Percentiles rank a stretch among this genome's conserved stretches.
phyloP scores from a whole-genome alignment of 2,797 vertebrate species.

The Lagocephalus sceleratus region DNA sequence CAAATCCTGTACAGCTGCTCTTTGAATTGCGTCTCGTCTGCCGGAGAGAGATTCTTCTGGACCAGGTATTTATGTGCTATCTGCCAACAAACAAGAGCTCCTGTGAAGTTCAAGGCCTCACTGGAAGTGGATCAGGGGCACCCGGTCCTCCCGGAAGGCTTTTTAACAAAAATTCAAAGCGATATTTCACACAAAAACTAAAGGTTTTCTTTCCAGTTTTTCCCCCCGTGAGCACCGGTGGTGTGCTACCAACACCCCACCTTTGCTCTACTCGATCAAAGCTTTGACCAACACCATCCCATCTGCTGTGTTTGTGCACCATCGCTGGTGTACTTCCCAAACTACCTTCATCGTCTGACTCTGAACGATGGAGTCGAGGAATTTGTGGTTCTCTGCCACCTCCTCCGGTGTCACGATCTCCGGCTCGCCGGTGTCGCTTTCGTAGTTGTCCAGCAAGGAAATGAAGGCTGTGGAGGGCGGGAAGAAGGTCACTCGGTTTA shows the following conservation, averaged over 20 bases:
- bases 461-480: slow-evolving; percentile 74
- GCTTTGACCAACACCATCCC: no score
- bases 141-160: neutral
- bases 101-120: neutral
- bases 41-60: slow-evolving; percentile 74
- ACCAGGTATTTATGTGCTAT: slow-evolving; percentile 79
- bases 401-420: slow-evolving; percentile 81
- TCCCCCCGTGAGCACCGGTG: no score
- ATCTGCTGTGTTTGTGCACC: neutral
- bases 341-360: slow-evolving; percentile 77
- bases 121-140: neutral
- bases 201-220: no score
- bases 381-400: slow-evolving; percentile 80
- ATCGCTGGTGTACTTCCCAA: neutral
- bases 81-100: slow-evolving; percentile 43
- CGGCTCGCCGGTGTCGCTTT: slow-evolving; percentile 77
- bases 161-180: no score
- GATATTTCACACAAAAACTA: no score
- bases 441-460: slow-evolving; percentile 83
- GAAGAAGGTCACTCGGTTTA: neutral
- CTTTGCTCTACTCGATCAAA: no score
- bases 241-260: no score
- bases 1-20: slow-evolving; percentile 80
- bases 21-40: slow-evolving; percentile 69
- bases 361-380: slow-evolving; percentile 75